Conservation (phyloP, 2,888 invertebrate genomes). For the Caenorhabditis sp. region DNA sequence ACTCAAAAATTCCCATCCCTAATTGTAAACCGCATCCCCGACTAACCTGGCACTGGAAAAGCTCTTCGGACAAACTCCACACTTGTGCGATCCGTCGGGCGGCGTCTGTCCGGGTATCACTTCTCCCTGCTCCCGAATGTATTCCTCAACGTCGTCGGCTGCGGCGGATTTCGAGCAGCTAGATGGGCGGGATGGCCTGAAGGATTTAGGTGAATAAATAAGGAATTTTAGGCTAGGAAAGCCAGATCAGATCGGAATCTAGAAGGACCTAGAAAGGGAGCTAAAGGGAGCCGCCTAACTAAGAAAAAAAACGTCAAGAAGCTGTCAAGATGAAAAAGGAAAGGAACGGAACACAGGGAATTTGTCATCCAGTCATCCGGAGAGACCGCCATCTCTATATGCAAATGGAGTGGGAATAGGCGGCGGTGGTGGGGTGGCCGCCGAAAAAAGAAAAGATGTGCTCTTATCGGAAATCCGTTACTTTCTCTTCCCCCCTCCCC, state of each 20-base stretch:
- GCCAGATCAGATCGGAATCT: constrained; percentile 5
- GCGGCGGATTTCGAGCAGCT: constrained; percentile 32
- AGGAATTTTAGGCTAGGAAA: too few relatives aligned
- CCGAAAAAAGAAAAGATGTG: constrained; percentile 43
- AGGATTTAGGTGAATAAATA: neutral
- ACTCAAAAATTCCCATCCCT: too few relatives aligned
- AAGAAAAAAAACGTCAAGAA: too few relatives aligned
- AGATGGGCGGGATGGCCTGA: constrained; percentile 25
- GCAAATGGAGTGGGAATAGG: too few relatives aligned
- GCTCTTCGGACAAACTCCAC: constrained; percentile 98
- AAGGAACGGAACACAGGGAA: constrained; percentile 22
- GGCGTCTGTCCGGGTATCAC: constrained; percentile 64
- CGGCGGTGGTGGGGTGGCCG: too few relatives aligned
- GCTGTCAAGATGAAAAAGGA: too few relatives aligned
- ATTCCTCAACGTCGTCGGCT: constrained; percentile 33
- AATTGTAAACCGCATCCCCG: too few relatives aligned
- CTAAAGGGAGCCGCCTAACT: too few relatives aligned
- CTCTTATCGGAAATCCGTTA: constrained; percentile 60
- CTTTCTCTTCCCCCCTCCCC: constrained; percentile 29
- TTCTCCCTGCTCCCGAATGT: constrained; percentile 64
- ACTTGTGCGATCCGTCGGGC: constrained; percentile 92
- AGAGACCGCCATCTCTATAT: constrained; percentile 43
- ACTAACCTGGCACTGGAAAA: constrained; percentile 90
- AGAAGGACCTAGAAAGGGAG: too few relatives aligned
- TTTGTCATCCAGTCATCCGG: constrained; percentile 40